phyloP scores from a whole-genome alignment of 2,113 vertebrate genomes.

The Terrapene triunguis region DNA sequence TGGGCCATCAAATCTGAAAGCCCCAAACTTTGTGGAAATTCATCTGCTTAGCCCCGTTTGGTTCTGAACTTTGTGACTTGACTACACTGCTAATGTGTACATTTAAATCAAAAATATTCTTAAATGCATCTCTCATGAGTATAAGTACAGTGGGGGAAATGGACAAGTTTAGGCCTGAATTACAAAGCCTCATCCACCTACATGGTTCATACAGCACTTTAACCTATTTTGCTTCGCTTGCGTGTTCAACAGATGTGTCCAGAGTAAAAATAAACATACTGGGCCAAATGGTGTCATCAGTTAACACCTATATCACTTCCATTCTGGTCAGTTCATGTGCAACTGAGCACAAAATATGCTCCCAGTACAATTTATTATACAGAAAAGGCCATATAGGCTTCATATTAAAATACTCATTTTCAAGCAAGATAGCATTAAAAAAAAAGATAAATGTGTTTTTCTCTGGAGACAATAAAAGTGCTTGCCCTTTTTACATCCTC shows the following conservation, averaged over 20 bases:
- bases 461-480: conserved; percentile 46
- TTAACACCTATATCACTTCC: conserved; percentile 24
- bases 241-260: conserved; percentile 20
- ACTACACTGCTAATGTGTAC: neutral
- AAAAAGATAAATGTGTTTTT: conserved; percentile 30
- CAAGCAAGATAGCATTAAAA: neutral
- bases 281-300: neutral
- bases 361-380: neutral
- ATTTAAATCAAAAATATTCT: neutral
- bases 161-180: neutral
- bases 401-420: conserved; percentile 40
- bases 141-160: neutral
- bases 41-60: neutral
- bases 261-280: conserved; percentile 36
- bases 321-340: neutral
- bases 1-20: neutral
- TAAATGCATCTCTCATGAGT: neutral
- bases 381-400: neutral
- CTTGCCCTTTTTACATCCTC: neutral
- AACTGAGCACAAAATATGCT: conserved; percentile 42
- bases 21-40: neutral
- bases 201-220: neutral
- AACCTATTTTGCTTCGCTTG: neutral
- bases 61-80: neutral
- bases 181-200: neutral